Evolutionary conservation across 23 tunicate genomes (phyloP).

Genomic region (Phallusia fumigata): DNA sequence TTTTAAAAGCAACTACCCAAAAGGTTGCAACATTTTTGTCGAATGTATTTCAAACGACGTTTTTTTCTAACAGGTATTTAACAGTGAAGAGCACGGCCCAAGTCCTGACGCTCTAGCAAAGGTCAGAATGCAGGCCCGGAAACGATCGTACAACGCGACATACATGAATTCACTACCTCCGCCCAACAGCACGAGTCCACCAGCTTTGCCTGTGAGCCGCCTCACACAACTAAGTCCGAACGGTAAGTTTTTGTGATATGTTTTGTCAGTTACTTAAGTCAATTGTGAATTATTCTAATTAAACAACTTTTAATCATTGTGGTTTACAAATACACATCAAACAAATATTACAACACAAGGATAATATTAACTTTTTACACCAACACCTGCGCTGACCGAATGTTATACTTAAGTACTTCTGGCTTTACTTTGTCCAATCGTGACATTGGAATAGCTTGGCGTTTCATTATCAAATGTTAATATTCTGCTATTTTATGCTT

Average conservation of each 20-base stretch:
- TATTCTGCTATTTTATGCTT: neutral
- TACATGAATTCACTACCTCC: neutral
- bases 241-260: conserved; percentile 10
- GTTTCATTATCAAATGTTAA: no score
- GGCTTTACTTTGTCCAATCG: no score
- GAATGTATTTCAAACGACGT: no score
- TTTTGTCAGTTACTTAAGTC: no score
- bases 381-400: no score
- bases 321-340: no score
- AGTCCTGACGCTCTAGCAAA: neutral
- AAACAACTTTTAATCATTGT: no score
- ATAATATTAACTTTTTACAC: no score
- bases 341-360: no score
- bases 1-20: neutral
- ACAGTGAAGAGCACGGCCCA: neutral
- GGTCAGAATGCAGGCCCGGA: neutral
- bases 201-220: neutral
- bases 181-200: neutral
- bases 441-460: no score
- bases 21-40: neutral
- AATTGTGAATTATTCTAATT: no score
- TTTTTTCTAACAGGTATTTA: neutral
- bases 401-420: no score
- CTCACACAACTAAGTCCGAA: neutral
- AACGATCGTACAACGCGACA: neutral